Conservation (phyloP, 2,797 vertebrate genomes). For the Xiphophorus birchmanni region DNA sequence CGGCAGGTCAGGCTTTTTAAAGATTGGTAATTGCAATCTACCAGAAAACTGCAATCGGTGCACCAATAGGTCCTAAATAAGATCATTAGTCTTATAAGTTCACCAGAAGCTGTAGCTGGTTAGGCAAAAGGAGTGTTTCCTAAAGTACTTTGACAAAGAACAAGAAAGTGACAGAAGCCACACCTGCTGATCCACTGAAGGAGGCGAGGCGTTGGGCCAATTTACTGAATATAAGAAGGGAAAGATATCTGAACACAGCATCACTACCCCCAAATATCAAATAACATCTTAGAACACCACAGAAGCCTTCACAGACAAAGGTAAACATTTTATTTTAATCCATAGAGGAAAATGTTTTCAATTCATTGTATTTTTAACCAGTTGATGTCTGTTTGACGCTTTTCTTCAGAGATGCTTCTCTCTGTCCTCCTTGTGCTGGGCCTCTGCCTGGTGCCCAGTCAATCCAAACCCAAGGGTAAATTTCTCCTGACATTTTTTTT, state of each 20-base stretch:
- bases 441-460: constrained; percentile 51
- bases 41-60: no score
- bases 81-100: not conserved
- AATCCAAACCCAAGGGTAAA: constrained; percentile 52
- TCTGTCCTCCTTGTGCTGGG: constrained; percentile 63
- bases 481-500: not conserved
- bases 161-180: constrained; percentile 53
- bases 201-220: constrained; percentile 38
- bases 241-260: not conserved
- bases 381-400: not conserved
- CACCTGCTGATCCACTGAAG: constrained; percentile 2
- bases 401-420: constrained; percentile 68
- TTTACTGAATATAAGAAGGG: constrained; percentile 43
- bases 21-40: no score
- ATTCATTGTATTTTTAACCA: not conserved
- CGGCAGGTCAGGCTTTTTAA: no score
- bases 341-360: not conserved
- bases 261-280: not conserved
- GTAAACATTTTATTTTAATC: constrained; percentile 21
- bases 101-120: constrained; percentile 6
- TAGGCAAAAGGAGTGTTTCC: constrained; percentile 8
- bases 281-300: constrained; percentile 11
- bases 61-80: no score
- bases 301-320: constrained; percentile 14
- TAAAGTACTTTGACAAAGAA: constrained; percentile 42